phyloP scores from a whole-genome alignment of 2,797 vertebrate species.

The Anabacerthia variegaticeps region DNA sequence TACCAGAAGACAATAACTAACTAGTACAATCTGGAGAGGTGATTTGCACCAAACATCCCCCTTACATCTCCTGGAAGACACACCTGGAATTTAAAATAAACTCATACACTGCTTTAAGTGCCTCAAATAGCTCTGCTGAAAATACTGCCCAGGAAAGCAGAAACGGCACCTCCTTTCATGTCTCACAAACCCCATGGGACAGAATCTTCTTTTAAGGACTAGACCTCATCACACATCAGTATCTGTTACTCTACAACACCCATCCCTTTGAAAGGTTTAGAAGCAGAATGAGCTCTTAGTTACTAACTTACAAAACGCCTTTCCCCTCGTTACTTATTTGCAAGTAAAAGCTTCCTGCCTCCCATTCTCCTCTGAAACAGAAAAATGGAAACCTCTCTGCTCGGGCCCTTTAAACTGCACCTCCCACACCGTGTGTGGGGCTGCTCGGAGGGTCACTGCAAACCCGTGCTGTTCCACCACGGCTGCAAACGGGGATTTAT shows the following conservation, averaged over 20 bases:
- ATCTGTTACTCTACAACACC: not conserved
- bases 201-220: not conserved
- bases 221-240: not conserved
- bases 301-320: not conserved
- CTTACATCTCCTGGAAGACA: not conserved
- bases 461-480: accelerated
- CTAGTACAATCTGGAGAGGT: not conserved
- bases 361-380: not conserved
- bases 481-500: not conserved
- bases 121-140: not conserved
- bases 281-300: not conserved
- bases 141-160: not conserved
- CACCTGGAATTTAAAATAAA: not conserved
- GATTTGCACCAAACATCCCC: not conserved
- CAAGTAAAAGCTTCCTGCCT: not conserved
- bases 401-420: accelerated
- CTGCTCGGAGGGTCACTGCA: not conserved
- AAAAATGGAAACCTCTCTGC: not conserved
- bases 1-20: not conserved
- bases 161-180: not conserved
- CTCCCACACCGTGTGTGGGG: accelerated
- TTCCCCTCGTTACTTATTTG: not conserved
- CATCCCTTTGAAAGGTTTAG: not conserved
- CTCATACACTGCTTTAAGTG: not conserved
- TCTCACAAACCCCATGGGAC: not conserved